Evolutionary conservation across 1,140 invertebrate species (phyloP), one percentile per base, ranked within the genome.

Genomic region (Harpegnathos saltator): DNA sequence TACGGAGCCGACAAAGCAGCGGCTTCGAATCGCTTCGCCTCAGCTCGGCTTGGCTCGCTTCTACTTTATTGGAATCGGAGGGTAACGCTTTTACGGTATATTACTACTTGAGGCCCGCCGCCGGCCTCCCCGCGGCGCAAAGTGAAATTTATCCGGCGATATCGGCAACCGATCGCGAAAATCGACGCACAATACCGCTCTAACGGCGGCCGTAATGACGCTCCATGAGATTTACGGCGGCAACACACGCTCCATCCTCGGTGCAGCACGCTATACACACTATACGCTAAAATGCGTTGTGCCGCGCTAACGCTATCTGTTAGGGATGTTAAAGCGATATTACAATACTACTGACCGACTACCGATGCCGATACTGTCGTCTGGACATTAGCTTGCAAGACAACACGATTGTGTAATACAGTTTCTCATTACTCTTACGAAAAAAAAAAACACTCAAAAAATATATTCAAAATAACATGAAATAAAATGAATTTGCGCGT

Each of bases 11-110:
- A 80, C 75, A 80, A 80, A 80, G 75, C 75, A 80, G 75, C 75
- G 63, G 52, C 52, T 44, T 56, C 26, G 22, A 62, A 59, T 77
- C 59, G 59, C 48, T 19, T 73, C 38, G 1, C 29, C 29, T 33
- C 29, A 5, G 29, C 29, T 33, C 29, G 29, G 29, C 29, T 33
- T 5, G 9, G 54, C 54, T 58, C 33, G 33, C 71, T 11, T 77
- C 62, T 80, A 69, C 65, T 80, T 80, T 80, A 80, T 80, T 80
- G 75, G 75, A 80, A 80, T 80, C 75, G 75, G 75, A 19, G 75
- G 75, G 75, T 52, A 80, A 80, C 75, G 75, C 75, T 80, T 80
- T 80, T 65, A 80, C 75, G 68, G 65, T 80, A 68, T 69, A 48
- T 80, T 80, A 80, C 75, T 80, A 71, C 75, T 71, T 78, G 22